A percentile compares a stretch with the other conserved stretches of the same genome.
These are phyloP conservation scores for Eupithecia subfuscata DNA, from an alignment of 2,888 invertebrate species.

Conservation along the genomic window DNA sequence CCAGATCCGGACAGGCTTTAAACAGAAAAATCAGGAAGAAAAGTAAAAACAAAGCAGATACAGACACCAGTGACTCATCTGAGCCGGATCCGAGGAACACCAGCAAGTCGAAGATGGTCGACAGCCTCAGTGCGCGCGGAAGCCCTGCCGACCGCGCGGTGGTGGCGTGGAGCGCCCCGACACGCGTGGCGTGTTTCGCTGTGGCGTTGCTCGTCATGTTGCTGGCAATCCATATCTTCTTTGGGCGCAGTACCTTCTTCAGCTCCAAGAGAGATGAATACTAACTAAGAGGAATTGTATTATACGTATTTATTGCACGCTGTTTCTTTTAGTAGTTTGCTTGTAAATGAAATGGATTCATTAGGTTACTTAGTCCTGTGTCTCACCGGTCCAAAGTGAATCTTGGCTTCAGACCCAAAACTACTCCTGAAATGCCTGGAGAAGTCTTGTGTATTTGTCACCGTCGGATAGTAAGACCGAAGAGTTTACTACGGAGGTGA, in stretches of 20 bases:
- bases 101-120: not conserved
- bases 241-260: not conserved
- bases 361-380: no score
- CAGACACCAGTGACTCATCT: not conserved
- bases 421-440: no score
- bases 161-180: not conserved
- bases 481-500: no score
- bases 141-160: not conserved
- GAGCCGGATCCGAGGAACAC: not conserved
- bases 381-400: no score
- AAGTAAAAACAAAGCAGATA: not conserved
- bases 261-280: not conserved
- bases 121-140: not conserved
- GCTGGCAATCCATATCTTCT: not conserved
- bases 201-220: not conserved
- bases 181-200: not conserved
- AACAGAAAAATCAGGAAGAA: not conserved
- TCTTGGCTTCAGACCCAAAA: no score
- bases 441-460: no score
- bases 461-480: no score
- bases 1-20: not conserved
- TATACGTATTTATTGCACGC: slow-evolving; percentile 31
- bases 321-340: not conserved
- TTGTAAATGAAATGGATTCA: not conserved
- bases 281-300: slow-evolving; percentile 53